phyloP scores from a whole-genome alignment of 2,797 vertebrate genomes.

The Diglossa cyanea region DNA sequence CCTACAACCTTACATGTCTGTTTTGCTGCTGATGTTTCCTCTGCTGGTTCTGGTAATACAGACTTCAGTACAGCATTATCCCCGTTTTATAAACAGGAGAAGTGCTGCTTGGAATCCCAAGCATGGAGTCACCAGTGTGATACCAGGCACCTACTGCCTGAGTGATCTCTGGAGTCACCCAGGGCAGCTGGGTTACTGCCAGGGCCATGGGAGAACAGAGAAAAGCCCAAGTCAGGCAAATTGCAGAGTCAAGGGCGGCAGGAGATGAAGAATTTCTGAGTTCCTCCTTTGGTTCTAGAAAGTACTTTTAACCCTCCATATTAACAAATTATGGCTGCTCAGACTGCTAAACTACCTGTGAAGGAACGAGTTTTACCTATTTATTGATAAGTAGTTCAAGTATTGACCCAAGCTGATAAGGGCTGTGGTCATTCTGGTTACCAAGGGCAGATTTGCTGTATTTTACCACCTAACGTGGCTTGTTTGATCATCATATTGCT shows the following conservation, averaged over 20 bases:
- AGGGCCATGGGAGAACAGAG: neutral
- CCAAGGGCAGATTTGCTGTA: neutral
- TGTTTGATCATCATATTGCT: neutral
- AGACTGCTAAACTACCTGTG: neutral
- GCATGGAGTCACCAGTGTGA: accelerated
- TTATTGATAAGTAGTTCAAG: neutral
- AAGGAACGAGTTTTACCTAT: neutral
- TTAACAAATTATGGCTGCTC: neutral
- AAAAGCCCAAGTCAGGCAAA: neutral
- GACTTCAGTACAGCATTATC: neutral
- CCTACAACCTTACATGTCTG: accelerated
- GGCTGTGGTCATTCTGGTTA: neutral
- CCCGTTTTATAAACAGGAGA: neutral
- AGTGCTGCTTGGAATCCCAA: neutral
- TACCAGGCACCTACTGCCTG: neutral
- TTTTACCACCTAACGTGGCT: neutral
- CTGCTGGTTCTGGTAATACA: neutral
- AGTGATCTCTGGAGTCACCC: neutral
- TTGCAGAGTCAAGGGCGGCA: neutral
- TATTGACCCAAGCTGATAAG: neutral
- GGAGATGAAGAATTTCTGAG: neutral
- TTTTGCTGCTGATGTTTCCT: neutral
- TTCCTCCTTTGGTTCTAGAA: neutral
- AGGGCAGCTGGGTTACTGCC: neutral
- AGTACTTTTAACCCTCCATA: neutral